phyloP scores from a whole-genome alignment of 2,888 invertebrate genomes.

The Eristalis intricaria region DNA sequence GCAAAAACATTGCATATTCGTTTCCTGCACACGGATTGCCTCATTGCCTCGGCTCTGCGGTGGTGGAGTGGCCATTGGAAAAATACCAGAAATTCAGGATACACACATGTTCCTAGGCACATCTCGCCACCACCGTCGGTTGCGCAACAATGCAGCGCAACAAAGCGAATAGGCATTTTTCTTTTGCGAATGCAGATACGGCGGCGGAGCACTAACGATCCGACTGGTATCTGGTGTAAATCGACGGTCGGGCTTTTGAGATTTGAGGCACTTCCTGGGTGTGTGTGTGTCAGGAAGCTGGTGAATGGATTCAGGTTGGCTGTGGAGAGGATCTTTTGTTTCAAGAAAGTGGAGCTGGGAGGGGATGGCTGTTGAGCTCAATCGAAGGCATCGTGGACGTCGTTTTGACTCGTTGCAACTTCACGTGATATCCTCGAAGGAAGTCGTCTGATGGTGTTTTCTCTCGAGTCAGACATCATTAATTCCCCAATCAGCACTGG shows the following conservation, averaged over 20 bases:
- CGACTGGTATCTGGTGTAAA: not conserved
- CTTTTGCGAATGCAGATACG: not conserved
- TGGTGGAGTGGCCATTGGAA: not conserved
- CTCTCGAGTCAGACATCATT: too few species aligned
- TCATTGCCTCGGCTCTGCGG: not conserved
- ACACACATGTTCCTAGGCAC: not conserved
- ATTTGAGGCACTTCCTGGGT: constrained; percentile 1
- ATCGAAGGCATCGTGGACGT: too few species aligned
- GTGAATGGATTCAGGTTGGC: not conserved
- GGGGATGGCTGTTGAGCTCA: too few species aligned
- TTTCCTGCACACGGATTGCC: not conserved
- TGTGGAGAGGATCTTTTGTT: not conserved
- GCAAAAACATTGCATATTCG: not conserved
- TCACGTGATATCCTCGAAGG: too few species aligned
- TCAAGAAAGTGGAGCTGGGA: too few species aligned
- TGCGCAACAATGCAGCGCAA: not conserved
- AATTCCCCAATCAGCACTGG: too few species aligned
- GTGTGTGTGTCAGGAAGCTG: not conserved
- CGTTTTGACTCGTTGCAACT: too few species aligned
- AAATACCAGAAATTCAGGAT: constrained; percentile 36
- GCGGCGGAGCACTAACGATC: not conserved
- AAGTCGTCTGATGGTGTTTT: too few species aligned
- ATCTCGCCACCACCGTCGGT: not conserved
- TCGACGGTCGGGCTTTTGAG: not conserved
- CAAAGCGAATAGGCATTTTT: not conserved